phyloP scores from a whole-genome alignment of 2,888 invertebrate genomes.

The Hydrotaea diabolus region DNA sequence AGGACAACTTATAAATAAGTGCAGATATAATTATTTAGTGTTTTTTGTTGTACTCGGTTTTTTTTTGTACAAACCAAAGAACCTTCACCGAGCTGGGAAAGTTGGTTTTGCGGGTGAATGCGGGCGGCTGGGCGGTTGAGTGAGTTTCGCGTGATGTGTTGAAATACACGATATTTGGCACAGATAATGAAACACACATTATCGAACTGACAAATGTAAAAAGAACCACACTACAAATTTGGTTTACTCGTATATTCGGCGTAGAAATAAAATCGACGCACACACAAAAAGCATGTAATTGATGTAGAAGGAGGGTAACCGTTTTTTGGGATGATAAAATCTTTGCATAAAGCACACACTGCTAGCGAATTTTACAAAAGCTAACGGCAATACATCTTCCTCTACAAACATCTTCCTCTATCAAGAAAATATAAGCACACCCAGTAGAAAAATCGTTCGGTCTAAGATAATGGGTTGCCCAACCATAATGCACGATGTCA shows the following conservation, averaged over 20 bases:
- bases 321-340: not conserved
- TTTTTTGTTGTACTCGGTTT: not conserved
- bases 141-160: conserved; percentile 7
- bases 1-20: conserved; percentile 5
- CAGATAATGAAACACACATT: not conserved
- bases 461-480: too few relatives aligned
- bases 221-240: too few relatives aligned
- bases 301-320: not conserved
- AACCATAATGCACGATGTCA: too few relatives aligned
- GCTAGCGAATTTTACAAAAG: too few relatives aligned
- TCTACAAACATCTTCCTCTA: too few relatives aligned
- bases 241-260: too few relatives aligned
- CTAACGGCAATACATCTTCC: too few relatives aligned
- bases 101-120: too few relatives aligned
- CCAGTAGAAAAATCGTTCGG: too few relatives aligned
- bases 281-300: not conserved
- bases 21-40: not conserved
- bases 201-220: not conserved
- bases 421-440: too few relatives aligned
- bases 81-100: conserved; percentile 60
- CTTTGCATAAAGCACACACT: too few relatives aligned
- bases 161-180: conserved; percentile 47
- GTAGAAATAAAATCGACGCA: not conserved
- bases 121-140: not conserved
- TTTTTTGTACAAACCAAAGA: conserved; percentile 16